Conservation (phyloP, 2,888 invertebrate genomes). For the Drosophila falleni region DNA sequence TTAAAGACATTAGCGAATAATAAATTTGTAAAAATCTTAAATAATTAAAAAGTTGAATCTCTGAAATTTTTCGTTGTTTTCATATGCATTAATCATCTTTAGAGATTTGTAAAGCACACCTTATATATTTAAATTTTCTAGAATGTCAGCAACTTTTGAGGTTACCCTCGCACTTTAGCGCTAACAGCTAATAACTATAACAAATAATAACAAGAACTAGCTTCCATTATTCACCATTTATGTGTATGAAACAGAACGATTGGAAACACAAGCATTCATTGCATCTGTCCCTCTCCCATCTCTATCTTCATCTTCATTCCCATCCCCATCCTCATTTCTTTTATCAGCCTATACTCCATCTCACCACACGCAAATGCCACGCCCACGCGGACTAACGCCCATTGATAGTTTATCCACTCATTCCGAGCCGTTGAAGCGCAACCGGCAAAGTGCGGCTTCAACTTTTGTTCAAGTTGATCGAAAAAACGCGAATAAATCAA, state of each 20-base stretch:
- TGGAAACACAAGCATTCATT: slow-evolving; percentile 27
- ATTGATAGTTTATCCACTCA: slow-evolving; percentile 63
- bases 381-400: slow-evolving; percentile 20
- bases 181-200: slow-evolving; percentile 39
- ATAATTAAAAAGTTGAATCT: too few species aligned
- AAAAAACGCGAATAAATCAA: slow-evolving; percentile 50
- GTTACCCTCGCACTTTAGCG: slow-evolving; percentile 26
- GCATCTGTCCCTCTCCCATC: background rate
- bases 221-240: slow-evolving; percentile 27
- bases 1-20: too few species aligned
- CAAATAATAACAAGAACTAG: slow-evolving; percentile 45
- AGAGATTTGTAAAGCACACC: background rate
- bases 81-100: background rate
- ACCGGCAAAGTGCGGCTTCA: slow-evolving; percentile 66
- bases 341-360: background rate
- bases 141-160: background rate
- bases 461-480: slow-evolving; percentile 71
- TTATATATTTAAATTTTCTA: background rate
- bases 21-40: too few species aligned
- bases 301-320: background rate
- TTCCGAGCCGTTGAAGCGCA: slow-evolving; percentile 69
- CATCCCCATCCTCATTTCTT: background rate
- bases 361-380: slow-evolving; percentile 13
- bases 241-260: slow-evolving; percentile 24
- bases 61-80: too few species aligned